Evolutionary conservation across 2,797 vertebrate genomes (phyloP).

Genomic region (Urocyon cinereoargenteus): DNA sequence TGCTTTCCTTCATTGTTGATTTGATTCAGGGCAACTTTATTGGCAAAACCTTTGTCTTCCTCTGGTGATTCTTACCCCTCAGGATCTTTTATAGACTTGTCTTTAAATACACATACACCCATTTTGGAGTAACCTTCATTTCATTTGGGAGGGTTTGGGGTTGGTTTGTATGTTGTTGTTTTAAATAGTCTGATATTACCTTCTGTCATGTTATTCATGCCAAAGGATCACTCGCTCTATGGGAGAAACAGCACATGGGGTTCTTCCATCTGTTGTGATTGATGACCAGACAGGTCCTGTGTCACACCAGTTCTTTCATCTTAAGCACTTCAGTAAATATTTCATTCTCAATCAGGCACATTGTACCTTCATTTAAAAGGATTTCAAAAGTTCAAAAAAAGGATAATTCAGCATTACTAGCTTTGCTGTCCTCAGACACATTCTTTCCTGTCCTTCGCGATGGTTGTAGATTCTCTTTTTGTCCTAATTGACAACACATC

Average conservation of each 20-base stretch:
- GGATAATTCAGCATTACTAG: background rate
- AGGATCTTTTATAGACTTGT: background rate
- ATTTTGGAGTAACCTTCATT: slow-evolving; percentile 12
- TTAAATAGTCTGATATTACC: background rate
- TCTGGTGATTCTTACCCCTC: background rate
- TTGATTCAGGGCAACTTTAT: background rate
- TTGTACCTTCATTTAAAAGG: background rate
- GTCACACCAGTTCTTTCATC: background rate
- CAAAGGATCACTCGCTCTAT: background rate
- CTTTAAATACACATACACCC: background rate
- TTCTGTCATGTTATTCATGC: background rate
- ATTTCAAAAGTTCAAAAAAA: slow-evolving; percentile 32
- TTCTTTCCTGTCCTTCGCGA: background rate
- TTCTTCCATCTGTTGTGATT: background rate
- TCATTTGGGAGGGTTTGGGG: background rate
- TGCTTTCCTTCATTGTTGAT: background rate
- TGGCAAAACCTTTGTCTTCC: background rate
- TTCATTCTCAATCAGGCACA: background rate
- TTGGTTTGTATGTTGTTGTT: background rate
- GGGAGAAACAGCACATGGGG: background rate
- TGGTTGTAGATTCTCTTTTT: background rate
- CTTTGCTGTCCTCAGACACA: background rate
- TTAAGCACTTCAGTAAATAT: background rate
- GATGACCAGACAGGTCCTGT: background rate
- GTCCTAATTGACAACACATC: background rate